These are phyloP conservation scores for Acronicta leporina DNA, from an alignment of 2,888 invertebrate species.

Conservation along the genomic window DNA sequence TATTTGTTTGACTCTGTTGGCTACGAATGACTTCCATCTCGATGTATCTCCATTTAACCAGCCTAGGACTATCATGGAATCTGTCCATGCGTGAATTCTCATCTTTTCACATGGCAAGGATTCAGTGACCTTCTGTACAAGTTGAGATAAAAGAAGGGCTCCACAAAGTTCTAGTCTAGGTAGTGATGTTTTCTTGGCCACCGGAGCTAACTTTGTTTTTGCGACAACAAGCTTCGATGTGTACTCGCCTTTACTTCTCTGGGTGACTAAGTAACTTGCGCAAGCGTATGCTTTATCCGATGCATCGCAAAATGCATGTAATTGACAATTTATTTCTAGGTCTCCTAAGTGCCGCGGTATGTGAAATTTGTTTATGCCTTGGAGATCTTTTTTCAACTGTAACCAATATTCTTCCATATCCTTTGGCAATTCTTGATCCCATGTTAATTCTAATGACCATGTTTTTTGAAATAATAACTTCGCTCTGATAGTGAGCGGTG, in stretches of 20 bases:
- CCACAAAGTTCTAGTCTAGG: not conserved
- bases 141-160: not conserved
- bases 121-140: slow-evolving; percentile 2
- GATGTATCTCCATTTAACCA: not conserved
- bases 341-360: not conserved
- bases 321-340: not conserved
- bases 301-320: no score
- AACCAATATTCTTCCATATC: not conserved
- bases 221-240: no score
- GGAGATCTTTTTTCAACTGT: not conserved
- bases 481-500: not conserved
- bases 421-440: not conserved
- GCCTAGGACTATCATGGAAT: slow-evolving; percentile 1
- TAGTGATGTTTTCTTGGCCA: no score
- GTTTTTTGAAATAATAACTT: not conserved
- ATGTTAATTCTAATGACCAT: not conserved
- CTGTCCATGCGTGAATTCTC: slow-evolving; percentile 5
- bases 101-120: not conserved
- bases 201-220: no score
- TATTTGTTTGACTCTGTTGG: not conserved
- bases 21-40: slow-evolving; percentile 4
- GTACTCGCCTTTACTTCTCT: not conserved
- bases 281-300: no score
- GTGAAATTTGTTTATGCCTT: not conserved
- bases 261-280: no score